Evolutionary conservation across 1,140 invertebrate species (phyloP), one percentile per base, ranked within the genome.

Genomic region (Drosophila bipectinata): DNA sequence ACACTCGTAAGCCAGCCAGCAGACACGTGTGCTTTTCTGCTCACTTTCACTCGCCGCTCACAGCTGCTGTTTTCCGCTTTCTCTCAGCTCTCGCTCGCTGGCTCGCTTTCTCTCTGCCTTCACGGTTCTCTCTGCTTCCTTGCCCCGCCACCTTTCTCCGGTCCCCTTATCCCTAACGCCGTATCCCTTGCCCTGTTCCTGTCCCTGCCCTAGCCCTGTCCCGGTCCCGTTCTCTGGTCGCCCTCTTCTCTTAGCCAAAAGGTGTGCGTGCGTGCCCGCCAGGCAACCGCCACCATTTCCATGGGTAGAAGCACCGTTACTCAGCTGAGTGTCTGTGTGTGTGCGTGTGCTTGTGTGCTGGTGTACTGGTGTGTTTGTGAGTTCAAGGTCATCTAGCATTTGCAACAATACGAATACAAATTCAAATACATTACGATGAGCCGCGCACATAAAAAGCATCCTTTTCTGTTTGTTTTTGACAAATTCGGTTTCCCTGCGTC

Each of bases 341-440:
- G n/a, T 72, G 41, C 57, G 14, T 58, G 47, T 82, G 68, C 68
- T 68, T 76, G 77, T 77, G 88, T 28, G 4, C 6, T 5, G 26
- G 26, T 28, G 26, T 6, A 7, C 26, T 28, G 30, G 48, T 71
- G 75, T 82, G 68, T 71, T 72, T 76, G 77, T 77, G 88, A 90
- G 88, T 90, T 90, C 88, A 90, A 90, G 88, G 88, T 90, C 88
- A 90, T 88, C 89, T 84, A 90, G 77, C 75, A 88, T 81, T 90
- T 88, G 77, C 84, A 90, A 89, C 80, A 85, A 80, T 79, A 78
- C 84, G 77, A 78, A 73, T 61, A 79, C 69, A 77, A 85, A 81
- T 78, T 81, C 82, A 85, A 80, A 87, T 82, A 81, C 74, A 87
- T 87, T 85, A 78, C 63, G 79, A 74, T 77, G 60, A 64, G 80